Percentiles rank a stretch among this genome's conserved stretches.
Evolutionary conservation across 1,140 invertebrate genomes (phyloP).

Genomic region (Periplaneta americana): DNA sequence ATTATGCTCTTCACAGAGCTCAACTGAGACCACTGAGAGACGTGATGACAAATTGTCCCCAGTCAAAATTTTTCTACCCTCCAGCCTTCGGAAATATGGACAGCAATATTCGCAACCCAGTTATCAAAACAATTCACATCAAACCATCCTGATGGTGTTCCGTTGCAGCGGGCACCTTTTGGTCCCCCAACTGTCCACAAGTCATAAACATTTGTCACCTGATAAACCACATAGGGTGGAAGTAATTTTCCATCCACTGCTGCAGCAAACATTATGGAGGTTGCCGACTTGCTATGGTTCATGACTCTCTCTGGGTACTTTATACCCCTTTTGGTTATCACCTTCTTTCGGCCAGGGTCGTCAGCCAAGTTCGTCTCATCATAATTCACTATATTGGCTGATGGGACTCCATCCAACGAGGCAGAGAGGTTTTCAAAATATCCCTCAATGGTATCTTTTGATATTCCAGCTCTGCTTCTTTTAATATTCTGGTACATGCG

Average conservation of each 20-base stretch:
- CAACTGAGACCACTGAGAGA: no score
- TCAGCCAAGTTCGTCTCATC: no score
- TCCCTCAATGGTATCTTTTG: conserved; percentile 22
- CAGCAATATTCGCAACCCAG: no score
- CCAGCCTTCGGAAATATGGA: no score
- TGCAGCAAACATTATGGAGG: conserved; percentile 33
- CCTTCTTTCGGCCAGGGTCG: no score
- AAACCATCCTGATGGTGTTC: conserved; percentile 32
- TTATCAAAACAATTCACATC: conserved; percentile 29
- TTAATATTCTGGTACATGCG: conserved; percentile 32
- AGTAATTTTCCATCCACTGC: conserved; percentile 28
- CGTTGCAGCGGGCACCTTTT: conserved; percentile 26
- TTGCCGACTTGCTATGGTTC: no score
- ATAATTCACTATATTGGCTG: no score
- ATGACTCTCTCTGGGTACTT: conserved; percentile 35
- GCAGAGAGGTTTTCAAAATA: no score
- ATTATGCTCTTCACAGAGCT: conserved; percentile 28
- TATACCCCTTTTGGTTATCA: conserved; percentile 29
- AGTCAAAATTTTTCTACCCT: no score
- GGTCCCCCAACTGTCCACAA: conserved; percentile 31
- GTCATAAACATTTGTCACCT: conserved; percentile 29
- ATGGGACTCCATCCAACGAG: no score
- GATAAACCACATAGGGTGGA: conserved; percentile 34
- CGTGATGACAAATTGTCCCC: no score
- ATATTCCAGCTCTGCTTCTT: conserved; percentile 25